These are phyloP conservation scores for Gavialis gangeticus DNA, from an alignment of 2,113 vertebrate genomes.

Conservation along the genomic window DNA sequence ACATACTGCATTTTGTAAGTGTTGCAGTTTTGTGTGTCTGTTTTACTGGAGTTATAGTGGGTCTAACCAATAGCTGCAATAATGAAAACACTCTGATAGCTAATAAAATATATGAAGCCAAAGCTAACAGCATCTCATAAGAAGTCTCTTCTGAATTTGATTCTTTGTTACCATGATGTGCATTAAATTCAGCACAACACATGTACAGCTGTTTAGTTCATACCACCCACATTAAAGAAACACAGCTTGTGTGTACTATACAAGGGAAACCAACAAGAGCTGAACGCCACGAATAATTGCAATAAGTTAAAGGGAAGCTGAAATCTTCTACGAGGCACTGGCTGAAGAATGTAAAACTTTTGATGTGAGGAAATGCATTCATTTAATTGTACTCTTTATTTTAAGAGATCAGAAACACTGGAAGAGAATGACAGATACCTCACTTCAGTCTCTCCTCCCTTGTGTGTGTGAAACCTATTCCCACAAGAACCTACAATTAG, in stretches of 20 bases:
- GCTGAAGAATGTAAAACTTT: constrained; percentile 12
- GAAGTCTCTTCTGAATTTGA: constrained; percentile 16
- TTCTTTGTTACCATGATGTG: constrained; percentile 15
- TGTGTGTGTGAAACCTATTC: constrained; percentile 54
- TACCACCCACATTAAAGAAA: constrained; percentile 28
- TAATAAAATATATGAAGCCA: constrained; percentile 65
- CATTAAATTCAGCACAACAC: constrained; percentile 39
- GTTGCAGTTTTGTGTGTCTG: constrained; percentile 5
- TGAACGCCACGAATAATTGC: constrained; percentile 32
- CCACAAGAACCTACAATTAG: constrained; percentile 47
- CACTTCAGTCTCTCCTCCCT: constrained; percentile 32
- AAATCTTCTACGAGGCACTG: background rate
- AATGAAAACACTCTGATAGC: background rate
- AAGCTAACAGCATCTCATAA: constrained; percentile 16
- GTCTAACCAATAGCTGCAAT: background rate
- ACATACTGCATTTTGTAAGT: constrained; percentile 47
- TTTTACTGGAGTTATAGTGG: constrained; percentile 28
- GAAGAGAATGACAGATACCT: constrained; percentile 52
- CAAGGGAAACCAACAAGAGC: background rate
- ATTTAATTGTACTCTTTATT: constrained; percentile 50
- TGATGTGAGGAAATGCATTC: background rate
- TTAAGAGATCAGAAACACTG: constrained; percentile 35
- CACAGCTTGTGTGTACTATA: background rate
- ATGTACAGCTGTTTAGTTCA: background rate
- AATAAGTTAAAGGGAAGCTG: background rate